Conservation (phyloP, 2,113 vertebrate species). For the Pan troglodytes region DNA sequence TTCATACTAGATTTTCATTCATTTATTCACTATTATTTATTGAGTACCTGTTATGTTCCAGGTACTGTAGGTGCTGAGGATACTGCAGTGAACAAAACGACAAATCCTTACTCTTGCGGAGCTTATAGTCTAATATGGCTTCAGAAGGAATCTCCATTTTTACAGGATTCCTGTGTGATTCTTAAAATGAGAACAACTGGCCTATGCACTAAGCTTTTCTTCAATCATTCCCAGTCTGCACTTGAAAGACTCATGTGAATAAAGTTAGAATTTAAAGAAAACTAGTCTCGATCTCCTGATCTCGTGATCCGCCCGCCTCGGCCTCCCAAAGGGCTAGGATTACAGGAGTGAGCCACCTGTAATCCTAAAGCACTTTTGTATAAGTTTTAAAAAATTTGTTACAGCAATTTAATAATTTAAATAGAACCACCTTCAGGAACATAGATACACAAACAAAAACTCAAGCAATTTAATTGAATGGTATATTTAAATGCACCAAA, state of each 20-base stretch:
- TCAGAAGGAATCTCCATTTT: background rate
- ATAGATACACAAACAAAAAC: conserved; percentile 56
- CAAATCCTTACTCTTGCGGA: background rate
- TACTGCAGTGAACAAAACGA: background rate
- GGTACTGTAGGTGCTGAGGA: background rate
- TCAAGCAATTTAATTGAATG: conserved; percentile 49
- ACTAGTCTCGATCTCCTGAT: background rate
- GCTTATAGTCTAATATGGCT: background rate
- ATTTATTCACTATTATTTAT: background rate
- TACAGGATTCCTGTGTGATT: background rate
- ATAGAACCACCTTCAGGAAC: conserved; percentile 56
- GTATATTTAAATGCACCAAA: conserved; percentile 45
- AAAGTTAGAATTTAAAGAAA: conserved; percentile 10
- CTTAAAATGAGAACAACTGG: background rate
- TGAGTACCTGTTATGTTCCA: background rate
- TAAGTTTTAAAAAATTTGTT: conserved; percentile 21
- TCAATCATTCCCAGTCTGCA: background rate
- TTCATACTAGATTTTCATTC: background rate
- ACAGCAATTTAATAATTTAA: conserved; percentile 80
- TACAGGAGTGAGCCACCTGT: too few species aligned
- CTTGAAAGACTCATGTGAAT: background rate
- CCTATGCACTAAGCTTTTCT: background rate
- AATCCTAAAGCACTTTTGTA: background rate
- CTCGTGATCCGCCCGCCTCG: too few species aligned
- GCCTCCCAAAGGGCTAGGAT: too few species aligned